Percentiles rank a stretch among this genome's conserved stretches.
Evolutionary conservation across 2,888 invertebrate species (phyloP).

Genomic region (Beris morrisii): DNA sequence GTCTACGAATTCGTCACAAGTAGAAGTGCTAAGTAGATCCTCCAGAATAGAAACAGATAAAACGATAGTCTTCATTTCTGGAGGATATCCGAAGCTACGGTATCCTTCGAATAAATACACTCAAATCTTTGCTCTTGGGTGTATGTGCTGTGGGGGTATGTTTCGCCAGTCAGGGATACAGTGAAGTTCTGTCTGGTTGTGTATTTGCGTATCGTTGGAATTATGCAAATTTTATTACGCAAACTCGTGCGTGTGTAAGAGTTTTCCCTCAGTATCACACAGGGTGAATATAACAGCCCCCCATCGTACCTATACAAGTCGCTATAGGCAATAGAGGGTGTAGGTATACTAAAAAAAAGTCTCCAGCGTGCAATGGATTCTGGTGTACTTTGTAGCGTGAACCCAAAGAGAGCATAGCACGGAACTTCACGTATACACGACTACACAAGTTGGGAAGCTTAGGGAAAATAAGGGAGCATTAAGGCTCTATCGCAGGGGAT

Average conservation of each 20-base stretch:
- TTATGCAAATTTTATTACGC: constrained; percentile 56
- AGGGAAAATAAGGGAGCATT: neutral
- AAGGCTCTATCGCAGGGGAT: constrained; percentile 1
- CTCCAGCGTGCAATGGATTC: too few species aligned
- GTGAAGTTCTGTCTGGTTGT: constrained; percentile 39
- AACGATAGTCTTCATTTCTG: constrained; percentile 21
- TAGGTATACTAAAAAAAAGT: neutral
- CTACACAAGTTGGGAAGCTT: neutral
- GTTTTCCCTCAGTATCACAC: constrained; percentile 27
- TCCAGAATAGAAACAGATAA: constrained; percentile 15
- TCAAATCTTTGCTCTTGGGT: too few species aligned
- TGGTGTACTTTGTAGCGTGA: too few species aligned
- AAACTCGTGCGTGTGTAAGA: constrained; percentile 49
- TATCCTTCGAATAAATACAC: constrained; percentile 18
- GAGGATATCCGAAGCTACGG: constrained; percentile 13
- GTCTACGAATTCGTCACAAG: constrained; percentile 24
- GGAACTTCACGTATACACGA: too few species aligned
- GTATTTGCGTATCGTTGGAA: constrained; percentile 42
- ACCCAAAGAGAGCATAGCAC: too few species aligned
- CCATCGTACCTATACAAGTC: neutral
- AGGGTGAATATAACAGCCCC: neutral
- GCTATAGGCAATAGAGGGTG: neutral
- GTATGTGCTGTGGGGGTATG: too few species aligned
- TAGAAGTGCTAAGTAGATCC: neutral
- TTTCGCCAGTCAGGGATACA: too few species aligned